Evolutionary conservation across 2,113 vertebrate species (phyloP), one percentile per base, ranked within the genome.

Genomic region (Oreochromis tanganicae): DNA sequence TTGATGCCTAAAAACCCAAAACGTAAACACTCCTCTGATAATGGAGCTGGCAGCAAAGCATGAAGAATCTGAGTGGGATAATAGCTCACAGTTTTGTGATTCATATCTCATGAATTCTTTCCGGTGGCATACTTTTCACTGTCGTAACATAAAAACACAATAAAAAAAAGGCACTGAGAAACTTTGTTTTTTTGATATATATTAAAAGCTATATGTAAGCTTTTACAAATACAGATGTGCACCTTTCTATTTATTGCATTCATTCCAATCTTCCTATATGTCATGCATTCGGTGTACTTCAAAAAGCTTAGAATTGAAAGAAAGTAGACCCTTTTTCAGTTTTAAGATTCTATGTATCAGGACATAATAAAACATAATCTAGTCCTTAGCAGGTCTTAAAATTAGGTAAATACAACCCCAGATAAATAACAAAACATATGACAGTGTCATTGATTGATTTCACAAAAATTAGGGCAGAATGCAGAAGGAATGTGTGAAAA

Each of bases 1-100:
- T 55, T 91, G 89, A 94, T 92, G 84, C 93, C 83, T 61, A 86
- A 88, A 89, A 92, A 81, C 36, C 29, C 84, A 32, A 83, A 85
- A 80, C 38, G 19, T 79, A 92, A 88, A 92, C 93, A 89, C 83
- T 91, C 83, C 63, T 86, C 46, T 4, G n/a, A 78, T 80, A 81
- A 89, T 57, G 54, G 80, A 88, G 81, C 80, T 92, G 89, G 82
- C 80, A 90, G 84, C 83, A 80, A 32, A 87, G 78, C 56, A 71
- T 59, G 50, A 78, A 59, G 46, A 78, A 52, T 63, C 7, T 71
- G 29, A 88, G 63, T 83, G 52, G 83, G 57, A 85, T 89, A 82
- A 86, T 48, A 66, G 50, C 59, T 82, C 50, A 16, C 83, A 85
- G 59, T 56, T 61, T 82, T 82, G 8, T 78, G 54, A 88, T 88